Evolutionary conservation across 1,140 invertebrate genomes (phyloP), one percentile per base, ranked within the genome.

Genomic region (Cherax destructor): DNA sequence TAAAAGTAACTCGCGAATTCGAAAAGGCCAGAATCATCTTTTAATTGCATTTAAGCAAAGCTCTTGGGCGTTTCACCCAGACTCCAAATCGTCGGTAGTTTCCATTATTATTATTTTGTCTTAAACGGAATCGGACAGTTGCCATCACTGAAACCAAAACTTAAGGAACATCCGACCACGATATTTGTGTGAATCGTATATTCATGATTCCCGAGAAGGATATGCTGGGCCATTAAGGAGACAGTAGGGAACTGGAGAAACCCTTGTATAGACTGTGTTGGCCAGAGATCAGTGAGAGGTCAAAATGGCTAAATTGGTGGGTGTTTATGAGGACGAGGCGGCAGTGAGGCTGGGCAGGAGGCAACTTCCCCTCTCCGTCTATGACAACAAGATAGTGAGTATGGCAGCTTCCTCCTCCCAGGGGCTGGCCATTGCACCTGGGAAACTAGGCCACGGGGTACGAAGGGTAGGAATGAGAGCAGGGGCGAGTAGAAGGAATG

Each of bases 301-400:
- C 56, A 83, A 72, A 81, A 88, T 88, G 87, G 87, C 87, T 30
- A 88, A 88, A 65, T 74, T 88, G 87, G 79, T 88, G 11, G 87
- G 87, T 88, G 87, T 88, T 80, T 88, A 88, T 61, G 87, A 81
- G 24, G 87, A 88, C 41, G 79, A 88, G 49, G 87, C 81, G 56
- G 78, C 74, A 41, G 47, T 88, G 6, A 24, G 49, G 59, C 61
- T 88, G n/a, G 78, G 78, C 11, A 72, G 87, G 52, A 72, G 78
- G 24, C 87, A 88, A 81, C 87, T 88, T 65, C 87, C 87, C 79
- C 79, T 88, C 61, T 81, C 78, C 24, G 79, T 88, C 10, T 88
- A 88, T 81, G 87, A 88, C 24, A 88, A 41, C 87, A 69, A 81
- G 52, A 81, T 88, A 30, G 87, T 88, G 65, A 88, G 87, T 88